These are phyloP conservation scores for Apodemia mormo DNA, from an alignment of 2,888 invertebrate species.

Conservation along the genomic window DNA sequence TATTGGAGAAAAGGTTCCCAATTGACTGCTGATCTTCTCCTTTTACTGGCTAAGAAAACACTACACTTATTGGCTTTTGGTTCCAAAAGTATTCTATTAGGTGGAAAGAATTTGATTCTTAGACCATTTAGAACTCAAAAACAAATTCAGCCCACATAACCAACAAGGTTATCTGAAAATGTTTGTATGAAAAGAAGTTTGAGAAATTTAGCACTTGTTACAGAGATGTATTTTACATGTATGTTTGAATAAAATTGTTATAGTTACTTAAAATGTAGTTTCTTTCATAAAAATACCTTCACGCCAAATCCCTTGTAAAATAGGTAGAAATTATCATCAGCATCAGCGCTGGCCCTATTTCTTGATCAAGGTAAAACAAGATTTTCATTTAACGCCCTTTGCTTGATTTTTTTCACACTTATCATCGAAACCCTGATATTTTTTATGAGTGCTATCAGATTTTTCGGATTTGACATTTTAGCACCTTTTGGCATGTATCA, in stretches of 20 bases:
- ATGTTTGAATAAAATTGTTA: slow-evolving; percentile 50
- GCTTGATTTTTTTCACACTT: too few species aligned
- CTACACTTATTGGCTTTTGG: slow-evolving; percentile 48
- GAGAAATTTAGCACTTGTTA: background rate
- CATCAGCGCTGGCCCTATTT: too few species aligned
- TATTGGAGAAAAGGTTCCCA: slow-evolving; percentile 66
- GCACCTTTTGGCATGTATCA: too few species aligned
- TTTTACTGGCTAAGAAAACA: slow-evolving; percentile 51
- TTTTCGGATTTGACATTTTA: too few species aligned
- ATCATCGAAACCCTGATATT: too few species aligned
- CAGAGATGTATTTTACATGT: slow-evolving; percentile 25
- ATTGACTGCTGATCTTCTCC: slow-evolving; percentile 45
- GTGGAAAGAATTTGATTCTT: slow-evolving; percentile 56
- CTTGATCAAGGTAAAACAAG: too few species aligned
- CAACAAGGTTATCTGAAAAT: slow-evolving; percentile 8
- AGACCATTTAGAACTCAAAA: slow-evolving; percentile 58
- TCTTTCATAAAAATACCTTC: background rate
- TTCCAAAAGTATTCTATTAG: slow-evolving; percentile 56
- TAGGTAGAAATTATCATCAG: too few species aligned
- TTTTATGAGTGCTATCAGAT: too few species aligned
- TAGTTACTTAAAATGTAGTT: slow-evolving; percentile 1
- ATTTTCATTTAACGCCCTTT: too few species aligned
- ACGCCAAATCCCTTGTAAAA: too few species aligned
- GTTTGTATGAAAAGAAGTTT: slow-evolving; percentile 5
- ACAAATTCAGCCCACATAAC: slow-evolving; percentile 62